Evolutionary conservation across 2,888 invertebrate genomes (phyloP), one percentile per base, ranked within the genome.

Genomic region (Fragum whitleyi): DNA sequence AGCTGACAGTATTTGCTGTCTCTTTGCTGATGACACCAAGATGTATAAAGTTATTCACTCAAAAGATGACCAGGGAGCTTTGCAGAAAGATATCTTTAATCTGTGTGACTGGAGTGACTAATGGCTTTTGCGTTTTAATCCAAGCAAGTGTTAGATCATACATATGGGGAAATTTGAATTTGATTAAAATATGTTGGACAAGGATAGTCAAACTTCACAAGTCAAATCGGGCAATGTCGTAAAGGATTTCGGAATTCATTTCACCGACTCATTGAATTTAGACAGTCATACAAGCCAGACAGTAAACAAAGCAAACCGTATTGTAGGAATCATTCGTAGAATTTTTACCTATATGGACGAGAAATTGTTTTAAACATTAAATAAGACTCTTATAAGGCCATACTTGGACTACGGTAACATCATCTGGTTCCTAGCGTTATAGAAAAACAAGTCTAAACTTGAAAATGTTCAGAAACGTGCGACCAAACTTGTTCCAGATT

Each of bases 21-120:
- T 79, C n/a, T 74, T 79, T 57, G 74, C 74, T 23, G 79, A 79
- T 65, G 79, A 79, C 32, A 36, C 61, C n/a, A 74, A 79, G 36
- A 2, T 69, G 7, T 79, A 74, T 29, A 29, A 23, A n/a, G 29
- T 2, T 29, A 74, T 79, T 23, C 26, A 7, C 32, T 36, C 67
- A 6, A n/a, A 29, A 7, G 26, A 29, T 6, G 70, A 79, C 11
- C 62, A 51, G 36, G 21, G 29, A 23, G n/a, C 29, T 19, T 36
- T 79, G 14, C 79, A 79, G 55, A 62, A 61, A 55, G 79, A 79
- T 36, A 69, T 79, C 6, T 23, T 29, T 28, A 32, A n/a, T 2
- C 47, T 79, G 1, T 79, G 74, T 70, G 16, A 70, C 7, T 74
- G 79, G 79, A 79, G 74, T 47, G 62, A 79, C 5, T 32, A 62